phyloP scores from a whole-genome alignment of 2,797 vertebrate species.

The Basileuterus tristriatus region DNA sequence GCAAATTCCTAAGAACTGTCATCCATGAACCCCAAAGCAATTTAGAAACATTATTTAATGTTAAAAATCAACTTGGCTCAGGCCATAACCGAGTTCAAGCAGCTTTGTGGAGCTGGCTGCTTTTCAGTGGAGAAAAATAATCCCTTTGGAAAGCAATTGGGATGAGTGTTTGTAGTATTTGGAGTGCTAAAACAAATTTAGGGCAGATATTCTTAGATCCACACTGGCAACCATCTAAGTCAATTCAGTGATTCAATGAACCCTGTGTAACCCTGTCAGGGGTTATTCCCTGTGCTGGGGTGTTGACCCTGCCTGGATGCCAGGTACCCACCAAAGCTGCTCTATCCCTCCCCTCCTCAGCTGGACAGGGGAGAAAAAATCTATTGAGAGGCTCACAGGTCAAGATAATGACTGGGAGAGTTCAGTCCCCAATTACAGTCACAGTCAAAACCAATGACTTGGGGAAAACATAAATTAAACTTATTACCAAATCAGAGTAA shows the following conservation, averaged over 20 bases:
- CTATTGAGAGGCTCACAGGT: accelerated
- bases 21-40: background rate
- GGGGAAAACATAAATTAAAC: background rate
- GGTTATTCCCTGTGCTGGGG: background rate
- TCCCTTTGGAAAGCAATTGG: constrained; percentile 56
- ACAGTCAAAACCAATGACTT: background rate
- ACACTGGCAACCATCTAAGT: constrained; percentile 6
- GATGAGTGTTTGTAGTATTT: constrained; percentile 32
- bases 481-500: background rate
- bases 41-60: constrained; percentile 45
- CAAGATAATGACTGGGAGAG: background rate
- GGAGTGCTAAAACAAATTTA: constrained; percentile 42
- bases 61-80: constrained; percentile 46
- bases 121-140: constrained; percentile 54
- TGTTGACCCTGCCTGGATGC: background rate
- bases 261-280: background rate
- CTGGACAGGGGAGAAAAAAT: background rate
- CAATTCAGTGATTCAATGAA: background rate
- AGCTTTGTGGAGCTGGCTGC: constrained; percentile 41
- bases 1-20: background rate
- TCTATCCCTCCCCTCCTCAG: background rate
- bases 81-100: constrained; percentile 14
- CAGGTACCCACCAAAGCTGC: background rate
- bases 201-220: constrained; percentile 57
- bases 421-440: background rate